Conservation (phyloP, 2,888 invertebrate species). For the Drosophila cyrtoloma region DNA sequence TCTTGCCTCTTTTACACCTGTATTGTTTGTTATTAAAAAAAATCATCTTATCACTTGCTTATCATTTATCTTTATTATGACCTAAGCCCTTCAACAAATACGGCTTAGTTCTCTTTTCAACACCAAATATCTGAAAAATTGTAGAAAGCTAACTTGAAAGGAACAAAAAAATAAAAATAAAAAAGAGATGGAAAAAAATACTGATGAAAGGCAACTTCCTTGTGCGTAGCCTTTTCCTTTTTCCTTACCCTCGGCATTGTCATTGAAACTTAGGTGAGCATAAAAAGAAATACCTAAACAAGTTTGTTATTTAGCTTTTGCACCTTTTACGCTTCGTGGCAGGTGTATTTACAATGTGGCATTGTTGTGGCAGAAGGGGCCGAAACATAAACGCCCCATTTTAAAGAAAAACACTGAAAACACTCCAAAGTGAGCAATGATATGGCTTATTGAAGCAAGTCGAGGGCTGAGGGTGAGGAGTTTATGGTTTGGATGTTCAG, state of each 20-base stretch:
- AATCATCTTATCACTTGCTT: constrained; percentile 76
- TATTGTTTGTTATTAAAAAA: constrained; percentile 56
- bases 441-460: constrained; percentile 31
- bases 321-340: constrained; percentile 63
- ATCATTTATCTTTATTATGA: constrained; percentile 81
- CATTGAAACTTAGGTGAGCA: constrained; percentile 68
- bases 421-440: constrained; percentile 38
- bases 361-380: constrained; percentile 37
- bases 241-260: constrained; percentile 59
- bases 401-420: constrained; percentile 25
- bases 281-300: constrained; percentile 66
- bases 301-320: constrained; percentile 80
- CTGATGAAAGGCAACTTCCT: constrained; percentile 75
- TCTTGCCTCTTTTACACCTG: constrained; percentile 27
- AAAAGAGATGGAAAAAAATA: constrained; percentile 29
- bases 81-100: constrained; percentile 78
- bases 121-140: constrained; percentile 51
- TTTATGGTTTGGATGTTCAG: constrained; percentile 35
- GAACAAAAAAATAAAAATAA: constrained; percentile 6
- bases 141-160: constrained; percentile 21
- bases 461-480: background rate
- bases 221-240: constrained; percentile 74
- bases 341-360: constrained; percentile 58
- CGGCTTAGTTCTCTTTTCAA: constrained; percentile 78
- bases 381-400: constrained; percentile 38